Evolutionary conservation across 2,797 vertebrate species (phyloP).

Genomic region (Tapirus indicus): DNA sequence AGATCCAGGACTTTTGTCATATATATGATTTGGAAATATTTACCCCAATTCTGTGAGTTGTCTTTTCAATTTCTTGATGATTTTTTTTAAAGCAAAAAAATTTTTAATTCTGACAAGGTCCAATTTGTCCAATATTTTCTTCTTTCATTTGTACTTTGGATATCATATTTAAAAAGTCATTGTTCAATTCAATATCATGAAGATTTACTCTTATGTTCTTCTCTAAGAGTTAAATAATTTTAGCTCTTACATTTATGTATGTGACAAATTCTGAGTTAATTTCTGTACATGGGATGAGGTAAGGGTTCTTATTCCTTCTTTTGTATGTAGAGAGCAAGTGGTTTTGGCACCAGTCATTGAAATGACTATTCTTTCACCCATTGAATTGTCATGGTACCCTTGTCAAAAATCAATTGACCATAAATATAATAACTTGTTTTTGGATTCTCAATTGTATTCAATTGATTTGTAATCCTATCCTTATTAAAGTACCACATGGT

Average conservation of each 20-base stretch:
- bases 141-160: neutral
- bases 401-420: neutral
- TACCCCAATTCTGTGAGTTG: neutral
- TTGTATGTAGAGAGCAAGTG: neutral
- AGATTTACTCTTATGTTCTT: neutral
- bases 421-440: neutral
- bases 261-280: neutral
- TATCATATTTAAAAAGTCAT: neutral
- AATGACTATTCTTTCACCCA: neutral
- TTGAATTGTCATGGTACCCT: neutral
- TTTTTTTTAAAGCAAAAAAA: neutral
- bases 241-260: neutral
- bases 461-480: neutral
- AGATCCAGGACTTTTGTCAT: neutral
- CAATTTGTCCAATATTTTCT: neutral
- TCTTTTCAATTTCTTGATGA: neutral
- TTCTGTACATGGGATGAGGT: neutral
- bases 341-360: neutral
- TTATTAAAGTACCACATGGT: neutral
- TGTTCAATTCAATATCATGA: neutral
- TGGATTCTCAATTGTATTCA: neutral
- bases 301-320: neutral
- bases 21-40: neutral
- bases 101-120: neutral
- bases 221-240: neutral